Evolutionary conservation across 2,113 vertebrate genomes (phyloP), one percentile per base, ranked within the genome.

Genomic region (Clinocottus analis): DNA sequence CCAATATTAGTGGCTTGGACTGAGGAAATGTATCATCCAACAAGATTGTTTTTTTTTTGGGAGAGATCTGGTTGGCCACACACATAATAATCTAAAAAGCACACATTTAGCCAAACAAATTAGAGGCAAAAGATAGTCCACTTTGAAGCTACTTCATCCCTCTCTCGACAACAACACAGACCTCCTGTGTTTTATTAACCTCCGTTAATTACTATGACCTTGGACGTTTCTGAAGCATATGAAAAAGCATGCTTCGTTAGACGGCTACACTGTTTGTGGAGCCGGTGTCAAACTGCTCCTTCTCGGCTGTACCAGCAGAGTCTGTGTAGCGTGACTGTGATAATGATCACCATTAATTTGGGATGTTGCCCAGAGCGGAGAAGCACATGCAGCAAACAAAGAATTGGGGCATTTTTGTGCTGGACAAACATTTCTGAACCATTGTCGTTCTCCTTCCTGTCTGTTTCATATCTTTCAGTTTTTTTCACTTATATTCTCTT

Each of bases 321-420:
- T 51, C 81, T 75, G 68, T 82, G 88, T 79, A 89, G 85, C 84
- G 70, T 91, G 90, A 88, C 91, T 55, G 53, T 12, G 82, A 84
- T 90, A 94, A 93, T 90, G 90, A 93, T 91, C 90, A 29, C 84
- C 88, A 93, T 94, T 92, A 80, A 92, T 92, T 89, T 80, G 74
- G 85, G 88, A 88, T 83, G 86, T 84, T 84, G 90, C 87, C 89
- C 86, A 83, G 75, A 90, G 90, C 86, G 2, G 71, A 84, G 73
- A 74, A 90, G 84, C 85, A 87, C 87, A 91, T 87, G 86, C 86
- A 80, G 84, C 60, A 74, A 87, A 85, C 71, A 66, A 70, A 78
- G 78, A 88, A 86, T 87, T 67, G 82, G 89, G 81, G 14, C 78
- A 75, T 75, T 90, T 89, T 19, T 70, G 33, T 83, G 64, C 72